Percentiles rank a stretch among this genome's conserved stretches.
Conservation (phyloP, 2,888 invertebrate species). For the Kuschelorhynchus macadamiae region DNA sequence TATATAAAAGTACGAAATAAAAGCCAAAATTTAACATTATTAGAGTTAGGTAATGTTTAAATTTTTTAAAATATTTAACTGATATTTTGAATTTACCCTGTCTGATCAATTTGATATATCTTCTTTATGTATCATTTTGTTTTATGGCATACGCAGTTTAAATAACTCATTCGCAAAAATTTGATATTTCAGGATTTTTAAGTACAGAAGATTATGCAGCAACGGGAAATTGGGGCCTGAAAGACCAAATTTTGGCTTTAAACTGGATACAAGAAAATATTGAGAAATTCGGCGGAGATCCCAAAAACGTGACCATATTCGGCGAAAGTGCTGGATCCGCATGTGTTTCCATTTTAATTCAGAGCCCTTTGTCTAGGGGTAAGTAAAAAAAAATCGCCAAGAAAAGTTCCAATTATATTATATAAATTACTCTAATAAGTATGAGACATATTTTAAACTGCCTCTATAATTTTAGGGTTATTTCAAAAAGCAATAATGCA, state of each 20-base stretch:
- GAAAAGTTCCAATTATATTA: not conserved
- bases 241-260: slow-evolving; percentile 58
- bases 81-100: no score
- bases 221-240: slow-evolving; percentile 59
- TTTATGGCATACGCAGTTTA: no score
- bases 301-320: slow-evolving; percentile 56
- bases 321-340: slow-evolving; percentile 59
- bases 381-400: not conserved
- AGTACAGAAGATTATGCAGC: slow-evolving; percentile 57
- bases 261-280: slow-evolving; percentile 59
- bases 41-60: no score
- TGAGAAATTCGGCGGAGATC: slow-evolving; percentile 56
- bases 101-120: no score
- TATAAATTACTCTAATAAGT: not conserved
- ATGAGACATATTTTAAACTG: no score
- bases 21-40: no score
- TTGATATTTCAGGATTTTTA: slow-evolving; percentile 50
- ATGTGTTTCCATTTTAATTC: slow-evolving; percentile 56
- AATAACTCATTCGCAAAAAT: no score
- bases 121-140: no score
- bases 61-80: no score
- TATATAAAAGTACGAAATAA: no score
- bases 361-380: slow-evolving; percentile 54
- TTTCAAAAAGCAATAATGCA: slow-evolving; percentile 58
- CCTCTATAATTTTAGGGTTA: slow-evolving; percentile 53